phyloP scores from a whole-genome alignment of 2,797 vertebrate species.

The Sphaeramia orbicularis region DNA sequence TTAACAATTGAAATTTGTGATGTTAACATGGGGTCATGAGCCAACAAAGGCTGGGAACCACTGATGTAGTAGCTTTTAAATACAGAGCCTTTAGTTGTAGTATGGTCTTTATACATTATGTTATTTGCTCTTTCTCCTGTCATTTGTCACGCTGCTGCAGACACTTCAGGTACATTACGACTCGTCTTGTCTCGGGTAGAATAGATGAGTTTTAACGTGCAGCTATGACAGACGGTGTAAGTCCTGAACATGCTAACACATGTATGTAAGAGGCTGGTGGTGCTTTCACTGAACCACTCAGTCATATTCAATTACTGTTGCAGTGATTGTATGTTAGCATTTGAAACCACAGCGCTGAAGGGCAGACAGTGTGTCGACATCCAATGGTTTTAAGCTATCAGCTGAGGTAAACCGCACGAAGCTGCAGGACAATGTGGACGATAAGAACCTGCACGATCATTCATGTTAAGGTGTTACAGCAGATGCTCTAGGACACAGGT shows the following conservation, averaged over 20 bases:
- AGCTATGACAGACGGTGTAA: background rate
- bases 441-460: background rate
- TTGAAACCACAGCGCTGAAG: constrained; percentile 16
- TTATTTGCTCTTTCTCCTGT: no score
- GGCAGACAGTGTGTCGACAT: constrained; percentile 3
- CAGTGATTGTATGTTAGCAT: background rate
- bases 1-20: no score
- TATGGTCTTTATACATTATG: no score
- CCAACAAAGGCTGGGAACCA: no score
- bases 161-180: no score
- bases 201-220: no score
- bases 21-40: no score
- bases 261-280: background rate
- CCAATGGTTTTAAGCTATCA: constrained; percentile 1
- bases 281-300: background rate
- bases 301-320: constrained; percentile 19
- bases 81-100: no score
- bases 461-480: background rate
- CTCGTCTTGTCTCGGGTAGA: no score
- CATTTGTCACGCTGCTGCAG: no score
- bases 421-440: background rate
- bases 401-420: constrained; percentile 14
- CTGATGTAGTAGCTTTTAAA: no score
- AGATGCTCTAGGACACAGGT: background rate
- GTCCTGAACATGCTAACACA: background rate